Evolutionary conservation across 2,888 invertebrate genomes (phyloP).

Genomic region (Nebria brevicollis): DNA sequence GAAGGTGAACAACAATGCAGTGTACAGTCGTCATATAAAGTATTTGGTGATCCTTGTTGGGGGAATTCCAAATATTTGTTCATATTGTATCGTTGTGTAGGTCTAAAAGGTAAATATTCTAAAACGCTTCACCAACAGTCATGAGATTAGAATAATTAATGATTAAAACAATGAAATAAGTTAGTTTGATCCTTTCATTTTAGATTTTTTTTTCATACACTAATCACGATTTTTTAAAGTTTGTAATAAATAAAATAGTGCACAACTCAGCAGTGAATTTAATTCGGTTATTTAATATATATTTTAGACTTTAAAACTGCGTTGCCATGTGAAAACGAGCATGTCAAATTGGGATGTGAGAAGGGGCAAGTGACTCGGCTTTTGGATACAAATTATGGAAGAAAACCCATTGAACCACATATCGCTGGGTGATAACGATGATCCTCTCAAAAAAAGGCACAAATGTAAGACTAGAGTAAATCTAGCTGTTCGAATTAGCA

Average conservation of each 20-base stretch:
- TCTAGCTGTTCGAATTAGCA: too few relatives aligned
- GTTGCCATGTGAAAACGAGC: conserved; percentile 26
- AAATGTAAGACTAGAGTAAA: too few relatives aligned
- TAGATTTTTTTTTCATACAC: background rate
- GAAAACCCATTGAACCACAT: background rate
- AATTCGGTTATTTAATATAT: too few relatives aligned
- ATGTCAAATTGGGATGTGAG: conserved; percentile 17
- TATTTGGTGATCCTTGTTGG: conserved; percentile 10
- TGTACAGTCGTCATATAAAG: background rate
- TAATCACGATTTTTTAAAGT: background rate
- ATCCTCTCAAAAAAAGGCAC: too few relatives aligned
- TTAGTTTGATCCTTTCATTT: background rate
- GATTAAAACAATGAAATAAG: too few relatives aligned
- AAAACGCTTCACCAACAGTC: too few relatives aligned
- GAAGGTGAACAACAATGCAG: background rate
- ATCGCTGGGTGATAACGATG: too few relatives aligned
- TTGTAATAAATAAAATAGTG: too few relatives aligned
- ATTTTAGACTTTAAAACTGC: conserved; percentile 24
- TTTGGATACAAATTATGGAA: conserved; percentile 32
- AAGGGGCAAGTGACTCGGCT: conserved; percentile 26
- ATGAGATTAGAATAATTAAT: background rate
- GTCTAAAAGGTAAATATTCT: background rate
- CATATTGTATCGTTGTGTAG: background rate
- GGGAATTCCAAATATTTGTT: background rate
- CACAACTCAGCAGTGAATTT: too few relatives aligned